phyloP scores from a whole-genome alignment of 2,113 vertebrate genomes.

The Epinephelus fuscoguttatus region DNA sequence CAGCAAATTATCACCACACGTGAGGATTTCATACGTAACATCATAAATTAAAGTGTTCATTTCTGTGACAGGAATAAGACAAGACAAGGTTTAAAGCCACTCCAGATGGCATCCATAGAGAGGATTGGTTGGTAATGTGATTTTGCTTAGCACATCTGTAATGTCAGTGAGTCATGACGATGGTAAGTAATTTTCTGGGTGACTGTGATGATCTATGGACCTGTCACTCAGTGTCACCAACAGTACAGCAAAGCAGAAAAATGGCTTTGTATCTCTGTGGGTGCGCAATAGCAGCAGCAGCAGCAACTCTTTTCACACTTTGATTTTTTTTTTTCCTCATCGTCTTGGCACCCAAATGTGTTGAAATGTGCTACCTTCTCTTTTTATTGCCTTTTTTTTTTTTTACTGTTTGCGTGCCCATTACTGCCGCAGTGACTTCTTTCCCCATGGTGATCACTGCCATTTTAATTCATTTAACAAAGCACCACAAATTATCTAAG shows the following conservation, averaged over 20 bases:
- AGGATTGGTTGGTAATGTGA: conserved; percentile 27
- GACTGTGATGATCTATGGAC: conserved; percentile 49
- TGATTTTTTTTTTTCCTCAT: conserved; percentile 1
- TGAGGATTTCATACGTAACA: not conserved
- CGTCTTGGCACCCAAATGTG: conserved; percentile 17
- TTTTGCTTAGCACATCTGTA: conserved; percentile 34
- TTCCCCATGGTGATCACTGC: not conserved
- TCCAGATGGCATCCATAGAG: conserved; percentile 34
- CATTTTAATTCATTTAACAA: conserved; percentile 19
- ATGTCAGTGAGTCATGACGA: conserved; percentile 31
- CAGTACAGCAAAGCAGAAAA: conserved; percentile 36
- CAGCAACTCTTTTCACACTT: conserved; percentile 3
- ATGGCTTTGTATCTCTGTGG: conserved; percentile 21
- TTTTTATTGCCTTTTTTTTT: conserved; percentile 41
- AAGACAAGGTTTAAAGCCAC: not conserved
- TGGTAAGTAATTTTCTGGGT: conserved; percentile 45
- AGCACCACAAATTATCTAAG: conserved; percentile 4
- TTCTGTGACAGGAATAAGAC: not conserved
- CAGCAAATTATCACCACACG: not conserved
- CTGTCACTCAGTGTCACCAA: conserved; percentile 57
- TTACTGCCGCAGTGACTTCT: conserved; percentile 17
- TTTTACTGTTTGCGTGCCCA: not conserved
- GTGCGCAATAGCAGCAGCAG: not conserved
- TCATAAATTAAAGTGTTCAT: not conserved
- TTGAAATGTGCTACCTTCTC: conserved; percentile 32